Evolutionary conservation across 2,113 vertebrate genomes (phyloP).

Genomic region (Piaya cayana): DNA sequence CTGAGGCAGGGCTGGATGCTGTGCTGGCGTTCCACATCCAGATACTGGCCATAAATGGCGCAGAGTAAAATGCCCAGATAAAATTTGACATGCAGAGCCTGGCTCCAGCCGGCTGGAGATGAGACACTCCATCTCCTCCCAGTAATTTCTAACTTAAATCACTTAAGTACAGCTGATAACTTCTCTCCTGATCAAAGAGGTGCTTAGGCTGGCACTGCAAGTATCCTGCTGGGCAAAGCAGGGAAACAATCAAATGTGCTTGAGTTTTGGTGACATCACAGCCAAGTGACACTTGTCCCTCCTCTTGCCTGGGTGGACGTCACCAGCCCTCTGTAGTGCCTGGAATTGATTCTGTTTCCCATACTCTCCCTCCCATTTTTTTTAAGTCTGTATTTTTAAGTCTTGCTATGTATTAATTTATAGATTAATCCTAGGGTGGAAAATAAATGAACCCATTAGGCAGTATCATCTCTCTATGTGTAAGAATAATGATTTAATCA

Average conservation of each 20-base stretch:
- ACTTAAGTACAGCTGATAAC: fast-evolving
- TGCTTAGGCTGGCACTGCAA: fast-evolving
- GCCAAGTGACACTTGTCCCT: fast-evolving
- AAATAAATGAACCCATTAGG: neutral
- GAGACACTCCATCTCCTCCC: neutral
- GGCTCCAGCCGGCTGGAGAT: neutral
- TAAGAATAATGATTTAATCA: slow-evolving; percentile 49
- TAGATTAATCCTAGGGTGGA: neutral
- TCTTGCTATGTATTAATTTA: neutral
- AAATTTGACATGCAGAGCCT: neutral
- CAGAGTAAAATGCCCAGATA: neutral
- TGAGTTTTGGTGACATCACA: fast-evolving
- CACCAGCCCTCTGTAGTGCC: fast-evolving
- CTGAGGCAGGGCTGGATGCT: neutral
- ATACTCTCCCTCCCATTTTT: no score
- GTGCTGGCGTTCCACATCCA: fast-evolving
- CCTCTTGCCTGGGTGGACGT: fast-evolving
- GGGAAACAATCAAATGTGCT: neutral
- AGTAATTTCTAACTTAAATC: fast-evolving
- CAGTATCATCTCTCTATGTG: neutral
- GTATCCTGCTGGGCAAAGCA: fast-evolving
- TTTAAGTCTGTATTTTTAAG: neutral
- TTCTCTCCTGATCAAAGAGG: fast-evolving
- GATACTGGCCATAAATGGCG: fast-evolving
- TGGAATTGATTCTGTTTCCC: fast-evolving